Evolutionary conservation across 2,113 vertebrate genomes (phyloP), one percentile per base, ranked within the genome.

Genomic region (Regulus satrapa): DNA sequence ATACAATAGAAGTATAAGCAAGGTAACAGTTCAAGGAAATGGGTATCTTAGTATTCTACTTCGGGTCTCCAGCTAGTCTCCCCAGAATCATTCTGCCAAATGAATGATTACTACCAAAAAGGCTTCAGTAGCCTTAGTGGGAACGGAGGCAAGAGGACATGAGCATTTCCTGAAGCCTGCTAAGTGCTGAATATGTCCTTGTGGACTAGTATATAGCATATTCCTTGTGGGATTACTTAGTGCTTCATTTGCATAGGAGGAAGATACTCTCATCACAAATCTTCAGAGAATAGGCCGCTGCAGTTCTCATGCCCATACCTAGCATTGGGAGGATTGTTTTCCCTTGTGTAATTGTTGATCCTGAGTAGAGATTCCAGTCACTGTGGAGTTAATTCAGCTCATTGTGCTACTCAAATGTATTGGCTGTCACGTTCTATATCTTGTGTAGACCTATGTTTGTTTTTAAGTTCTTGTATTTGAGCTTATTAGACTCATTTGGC

Each of bases 381-480:
- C 6, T 28, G 51, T 84, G 49, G 38, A 85, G 52, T 25, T 84
- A 83, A 85, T 78, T 83, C 76, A 81, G 26, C 43, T 85, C 78
- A n/a, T 23, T 83, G 46, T 69, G 45, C 75, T 55, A 23, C 51
- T 91, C 9, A 41, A 16, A 24, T 66, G 19, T 79, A 23, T 54
- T 62, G 63, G 21, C 38, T 83, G 59, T 80, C 43, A 28, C 43
- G 9, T 52, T 90, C 46, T 66, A 0, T 77, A 59, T 92, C 59
- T 67, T 81, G 4, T 49, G 36, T 68, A 64, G 18, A 92, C 19
- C 59, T 62, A 5, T 66, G 46, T 80, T 96, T 87, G 51, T 94
- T 97, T 93, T 91, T 62, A 85, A 85, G 12, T 77, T 83, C 32
- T 73, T 56, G 8, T 78, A 34, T 92, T 91, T 59, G 38, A 85